phyloP scores from a whole-genome alignment of 2,113 vertebrate genomes.

The Xerus inauris region DNA sequence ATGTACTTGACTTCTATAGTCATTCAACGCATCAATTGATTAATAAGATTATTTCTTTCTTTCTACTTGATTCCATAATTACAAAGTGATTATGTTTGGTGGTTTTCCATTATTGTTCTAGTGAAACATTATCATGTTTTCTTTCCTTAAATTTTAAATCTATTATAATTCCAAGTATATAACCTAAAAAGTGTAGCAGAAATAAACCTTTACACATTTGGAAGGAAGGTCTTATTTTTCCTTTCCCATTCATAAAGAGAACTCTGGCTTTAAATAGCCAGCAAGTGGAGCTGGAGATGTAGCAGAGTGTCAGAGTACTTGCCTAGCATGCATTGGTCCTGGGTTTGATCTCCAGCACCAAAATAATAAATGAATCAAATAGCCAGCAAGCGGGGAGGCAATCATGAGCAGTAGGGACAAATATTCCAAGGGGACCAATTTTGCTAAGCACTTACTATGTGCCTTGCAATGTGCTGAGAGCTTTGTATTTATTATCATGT shows the following conservation, averaged over 20 bases:
- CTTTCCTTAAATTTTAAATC: neutral
- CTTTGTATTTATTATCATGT: neutral
- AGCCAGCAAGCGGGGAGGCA: neutral
- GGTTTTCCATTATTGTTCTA: neutral
- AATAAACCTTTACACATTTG: neutral
- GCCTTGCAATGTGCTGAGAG: neutral
- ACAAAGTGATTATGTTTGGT: neutral
- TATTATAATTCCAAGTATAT: neutral
- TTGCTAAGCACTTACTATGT: neutral
- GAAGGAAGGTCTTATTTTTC: neutral
- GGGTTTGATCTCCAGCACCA: neutral
- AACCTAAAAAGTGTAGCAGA: conserved; percentile 5
- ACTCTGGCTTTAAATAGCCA: neutral
- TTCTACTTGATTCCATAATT: neutral
- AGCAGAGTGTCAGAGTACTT: neutral
- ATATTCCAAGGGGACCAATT: neutral
- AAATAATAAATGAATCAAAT: neutral
- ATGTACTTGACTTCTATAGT: conserved; percentile 30
- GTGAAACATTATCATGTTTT: conserved; percentile 32
- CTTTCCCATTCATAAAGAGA: neutral
- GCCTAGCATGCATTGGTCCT: too few species aligned
- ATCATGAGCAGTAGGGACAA: neutral
- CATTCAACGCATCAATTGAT: conserved; percentile 32
- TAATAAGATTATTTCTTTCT: conserved; percentile 7
- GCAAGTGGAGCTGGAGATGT: neutral